Evolutionary conservation across 2,113 vertebrate genomes (phyloP).

Genomic region (Platichthys flesus): DNA sequence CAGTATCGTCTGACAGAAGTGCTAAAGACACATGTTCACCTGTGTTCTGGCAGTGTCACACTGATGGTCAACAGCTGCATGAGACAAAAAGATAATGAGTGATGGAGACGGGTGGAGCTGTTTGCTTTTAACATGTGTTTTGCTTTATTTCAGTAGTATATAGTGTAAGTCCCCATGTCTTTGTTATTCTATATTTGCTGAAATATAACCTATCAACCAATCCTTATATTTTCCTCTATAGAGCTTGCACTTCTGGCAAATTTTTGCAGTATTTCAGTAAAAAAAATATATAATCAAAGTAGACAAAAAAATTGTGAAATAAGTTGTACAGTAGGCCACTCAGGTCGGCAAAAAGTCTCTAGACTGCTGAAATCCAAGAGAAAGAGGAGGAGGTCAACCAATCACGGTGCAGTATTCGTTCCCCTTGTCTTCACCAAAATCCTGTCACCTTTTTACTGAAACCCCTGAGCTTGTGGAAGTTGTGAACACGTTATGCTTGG

Average conservation of each 20-base stretch:
- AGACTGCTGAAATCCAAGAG: too few relatives aligned
- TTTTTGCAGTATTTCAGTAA: too few relatives aligned
- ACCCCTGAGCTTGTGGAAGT: too few relatives aligned
- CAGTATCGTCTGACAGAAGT: constrained; percentile 29
- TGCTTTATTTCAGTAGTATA: neutral
- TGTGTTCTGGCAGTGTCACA: constrained; percentile 21
- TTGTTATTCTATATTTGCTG: neutral
- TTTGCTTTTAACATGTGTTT: constrained; percentile 19
- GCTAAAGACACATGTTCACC: constrained; percentile 22
- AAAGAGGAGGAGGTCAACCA: neutral
- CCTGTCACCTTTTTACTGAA: neutral
- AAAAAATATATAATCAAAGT: too few relatives aligned
- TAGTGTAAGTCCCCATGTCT: neutral
- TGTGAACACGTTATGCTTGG: too few relatives aligned
- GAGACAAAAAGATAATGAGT: constrained; percentile 28
- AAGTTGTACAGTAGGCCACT: too few relatives aligned
- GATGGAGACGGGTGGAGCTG: constrained; percentile 25
- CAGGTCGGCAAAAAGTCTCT: too few relatives aligned
- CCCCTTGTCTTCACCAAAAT: neutral
- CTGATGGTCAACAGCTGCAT: constrained; percentile 20
- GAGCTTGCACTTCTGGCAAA: too few relatives aligned
- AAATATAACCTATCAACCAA: too few relatives aligned
- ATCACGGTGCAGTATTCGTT: neutral
- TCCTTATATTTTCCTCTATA: too few relatives aligned
- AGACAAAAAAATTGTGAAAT: too few relatives aligned